These are phyloP conservation scores for Amphiura filiformis DNA, from an alignment of 35 echinoderm and acorn worm genomes.

Conservation along the genomic window DNA sequence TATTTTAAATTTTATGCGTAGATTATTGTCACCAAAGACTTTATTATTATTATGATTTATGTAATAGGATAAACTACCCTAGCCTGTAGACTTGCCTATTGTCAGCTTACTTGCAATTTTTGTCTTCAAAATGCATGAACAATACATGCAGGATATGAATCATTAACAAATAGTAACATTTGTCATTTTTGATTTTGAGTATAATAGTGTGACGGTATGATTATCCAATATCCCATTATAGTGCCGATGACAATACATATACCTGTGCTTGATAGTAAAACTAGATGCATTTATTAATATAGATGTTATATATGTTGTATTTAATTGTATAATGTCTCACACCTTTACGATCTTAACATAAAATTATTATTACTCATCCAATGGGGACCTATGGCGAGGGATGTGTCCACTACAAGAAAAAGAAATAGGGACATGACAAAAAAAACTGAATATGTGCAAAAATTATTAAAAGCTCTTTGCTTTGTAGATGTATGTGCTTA, in stretches of 20 bases:
- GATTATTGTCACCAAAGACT: slow-evolving; percentile 2
- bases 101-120: neutral
- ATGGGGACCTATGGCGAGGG: neutral
- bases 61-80: neutral
- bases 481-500: slow-evolving; percentile 3
- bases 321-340: neutral
- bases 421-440: neutral
- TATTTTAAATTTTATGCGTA: slow-evolving; percentile 3
- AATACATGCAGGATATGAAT: too few species aligned
- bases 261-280: neutral
- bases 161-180: neutral
- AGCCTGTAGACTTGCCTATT: neutral
- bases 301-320: slow-evolving; percentile 7
- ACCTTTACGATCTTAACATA: neutral
- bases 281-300: slow-evolving; percentile 8
- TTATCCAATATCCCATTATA: neutral
- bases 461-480: slow-evolving; percentile 1
- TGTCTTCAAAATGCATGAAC: neutral
- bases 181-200: neutral
- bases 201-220: neutral
- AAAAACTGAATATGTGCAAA: slow-evolving; percentile 5
- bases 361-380: neutral
- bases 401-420: neutral
- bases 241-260: neutral
- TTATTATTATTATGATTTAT: neutral